Base-by-base conservation (phyloP, 2,888 invertebrate species). In the Andrena chrysosceles region DNA sequence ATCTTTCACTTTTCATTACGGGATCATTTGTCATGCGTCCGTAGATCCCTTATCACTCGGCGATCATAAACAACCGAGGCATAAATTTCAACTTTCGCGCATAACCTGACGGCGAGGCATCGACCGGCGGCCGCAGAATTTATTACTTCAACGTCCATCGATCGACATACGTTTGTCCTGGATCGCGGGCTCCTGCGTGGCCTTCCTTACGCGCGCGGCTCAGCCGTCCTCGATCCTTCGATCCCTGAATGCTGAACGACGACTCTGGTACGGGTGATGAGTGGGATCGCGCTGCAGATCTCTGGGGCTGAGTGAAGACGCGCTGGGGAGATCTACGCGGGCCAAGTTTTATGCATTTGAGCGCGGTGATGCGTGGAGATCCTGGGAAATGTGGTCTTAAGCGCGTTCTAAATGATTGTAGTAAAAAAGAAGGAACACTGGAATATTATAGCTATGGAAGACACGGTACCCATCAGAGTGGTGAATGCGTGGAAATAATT, bases 1-100 rank as follows among this genome's bases (percentile, higher is more conserved):
- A 93, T 94, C 94, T 93, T 93, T 94, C 93, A 94, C 93, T 94
- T 94, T 94, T 94, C 94, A 94, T 93, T 94, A 93, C 92, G 92
- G 92, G 92, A 93, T 94, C 93, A 93, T 94, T 93, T 93, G 93
- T 94, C 94, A 93, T 93, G 92, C 91, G 91, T 89, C 92, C 92
- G 91, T 90, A 92, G 93, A 93, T 93, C 93, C 93, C 93, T 94
- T 94, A 93, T 94, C 94, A 93, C 92, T 93, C 89, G 90, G 89
- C 93, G 92, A 94, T 93, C 93, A 93, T 93, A 94, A 94, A 93
- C 94, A 94, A 94, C 93, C 92, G 90, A 72, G 89, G 92, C 93
- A 94, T 93, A 93, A 94, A 94, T 94, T 93, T 90, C 91, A 93
- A 94, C 93, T 94, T 94, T 94, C 93, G 93, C 92, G 93, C 92